phyloP scores from a whole-genome alignment of 2,113 vertebrate genomes.

The Serilophus lunatus region DNA sequence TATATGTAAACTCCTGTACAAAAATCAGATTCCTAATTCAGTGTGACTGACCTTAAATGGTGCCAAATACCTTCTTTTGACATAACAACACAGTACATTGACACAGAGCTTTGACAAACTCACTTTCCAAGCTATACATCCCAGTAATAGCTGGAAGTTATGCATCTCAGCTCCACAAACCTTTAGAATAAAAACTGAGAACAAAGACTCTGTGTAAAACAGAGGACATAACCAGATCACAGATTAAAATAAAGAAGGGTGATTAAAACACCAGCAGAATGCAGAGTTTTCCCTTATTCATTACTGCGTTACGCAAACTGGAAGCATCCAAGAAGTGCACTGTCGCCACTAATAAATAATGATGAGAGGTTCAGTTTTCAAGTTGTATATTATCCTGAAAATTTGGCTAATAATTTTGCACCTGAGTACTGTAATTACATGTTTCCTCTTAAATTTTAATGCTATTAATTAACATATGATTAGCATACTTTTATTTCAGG shows the following conservation, averaged over 20 bases:
- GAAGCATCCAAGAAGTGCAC: not conserved
- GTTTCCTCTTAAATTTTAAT: constrained; percentile 31
- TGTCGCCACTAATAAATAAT: not conserved
- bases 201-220: not conserved
- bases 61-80: not conserved
- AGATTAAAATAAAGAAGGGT: not conserved
- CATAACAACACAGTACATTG: not conserved
- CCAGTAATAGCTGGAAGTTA: not conserved
- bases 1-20: not conserved
- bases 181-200: not conserved
- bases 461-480: not conserved
- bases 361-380: not conserved
- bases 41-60: not conserved
- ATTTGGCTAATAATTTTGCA: not conserved
- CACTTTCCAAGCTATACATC: not conserved
- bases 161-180: not conserved
- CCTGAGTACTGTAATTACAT: not conserved
- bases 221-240: not conserved
- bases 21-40: not conserved
- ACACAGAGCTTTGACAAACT: constrained; percentile 22
- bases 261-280: not conserved
- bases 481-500: not conserved
- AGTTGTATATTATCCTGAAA: not conserved
- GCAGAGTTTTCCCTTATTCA: not conserved
- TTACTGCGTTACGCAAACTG: not conserved